Conservation (phyloP, 2,113 vertebrate species). For the Chaenogobius annularis region DNA sequence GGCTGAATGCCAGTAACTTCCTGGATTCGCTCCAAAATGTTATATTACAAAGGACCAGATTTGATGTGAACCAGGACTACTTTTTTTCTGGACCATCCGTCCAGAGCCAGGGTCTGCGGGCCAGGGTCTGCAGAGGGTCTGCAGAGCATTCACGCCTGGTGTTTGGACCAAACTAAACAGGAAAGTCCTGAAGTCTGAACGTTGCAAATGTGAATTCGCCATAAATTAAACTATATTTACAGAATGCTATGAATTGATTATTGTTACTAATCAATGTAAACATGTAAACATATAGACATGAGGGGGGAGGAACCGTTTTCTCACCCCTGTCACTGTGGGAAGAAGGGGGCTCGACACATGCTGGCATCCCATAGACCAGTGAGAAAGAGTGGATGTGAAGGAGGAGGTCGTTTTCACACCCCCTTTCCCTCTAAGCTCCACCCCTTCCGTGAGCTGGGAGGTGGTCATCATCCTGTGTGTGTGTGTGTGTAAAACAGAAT, state of each 20-base stretch:
- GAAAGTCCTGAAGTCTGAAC: no score
- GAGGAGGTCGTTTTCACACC: slow-evolving; percentile 12
- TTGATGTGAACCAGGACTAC: no score
- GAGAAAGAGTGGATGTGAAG: slow-evolving; percentile 31
- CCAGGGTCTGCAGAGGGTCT: no score
- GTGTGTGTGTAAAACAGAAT: slow-evolving; percentile 18
- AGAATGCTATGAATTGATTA: neutral
- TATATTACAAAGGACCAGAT: no score
- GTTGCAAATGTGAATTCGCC: no score
- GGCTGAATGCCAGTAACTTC: no score
- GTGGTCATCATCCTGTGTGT: slow-evolving; percentile 29
- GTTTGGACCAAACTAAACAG: no score
- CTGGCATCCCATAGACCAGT: slow-evolving; percentile 52
- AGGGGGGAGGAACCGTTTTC: slow-evolving; percentile 21
- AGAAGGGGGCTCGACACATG: slow-evolving; percentile 46
- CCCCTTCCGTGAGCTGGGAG: slow-evolving; percentile 61
- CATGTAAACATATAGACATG: neutral
- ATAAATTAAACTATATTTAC: no score
- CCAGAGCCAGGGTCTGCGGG: no score
- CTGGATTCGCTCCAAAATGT: no score
- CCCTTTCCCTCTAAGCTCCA: slow-evolving; percentile 30
- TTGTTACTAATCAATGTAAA: neutral
- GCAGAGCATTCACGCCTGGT: no score
- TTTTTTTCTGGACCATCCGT: no score
- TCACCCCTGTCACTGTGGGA: slow-evolving; percentile 32